Evolutionary conservation across 2,888 invertebrate species (phyloP), one percentile per base, ranked within the genome.

Genomic region (Eristalinus sepulchralis): DNA sequence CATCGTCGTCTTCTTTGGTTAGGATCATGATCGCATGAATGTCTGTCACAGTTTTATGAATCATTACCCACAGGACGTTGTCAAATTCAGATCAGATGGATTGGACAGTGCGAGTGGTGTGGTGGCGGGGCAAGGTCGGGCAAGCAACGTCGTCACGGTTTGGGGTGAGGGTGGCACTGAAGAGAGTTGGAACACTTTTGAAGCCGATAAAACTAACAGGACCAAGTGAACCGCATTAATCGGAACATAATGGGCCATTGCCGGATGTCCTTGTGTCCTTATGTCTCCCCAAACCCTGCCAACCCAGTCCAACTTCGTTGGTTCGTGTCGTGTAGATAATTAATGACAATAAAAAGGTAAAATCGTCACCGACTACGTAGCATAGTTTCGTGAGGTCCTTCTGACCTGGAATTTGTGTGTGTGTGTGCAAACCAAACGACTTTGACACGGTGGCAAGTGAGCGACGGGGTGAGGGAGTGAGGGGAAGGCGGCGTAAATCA

Each of bases 11-110:
- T 39, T 62, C 57, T 27, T 57, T 1, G 22, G 57, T 57, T 66
- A 59, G 77, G 70, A 82, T 86, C 82, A 78, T 73, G 83, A 86
- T 86, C 83, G 78, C 73, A 86, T 86, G 78, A 86, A 83, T 86
- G 86, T 86, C 86, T 78, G 78, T 78, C 83, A 83, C 57, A 78
- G 78, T 86, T 78, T 83, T 83, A 55, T 70, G 83, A 86, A 73
- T 86, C 83, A 86, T 86, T 86, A 83, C 77, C 70, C 86, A 33
- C 73, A 86, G 64, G 78, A 78, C 62, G 66, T 75, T 86, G 78
- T 72, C 83, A 86, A 83, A 83, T 67, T 78, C 82, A 57, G 75
- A 78, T 75, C 78, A 70, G 83, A 73, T 82, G 70, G 71, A 75
- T 73, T 68, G 70, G 39, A 34, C 63, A 31, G 31, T 13, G 10